Evolutionary conservation across 2,797 vertebrate genomes (phyloP), one percentile per base, ranked within the genome.

Genomic region (Micrastur ruficollis): DNA sequence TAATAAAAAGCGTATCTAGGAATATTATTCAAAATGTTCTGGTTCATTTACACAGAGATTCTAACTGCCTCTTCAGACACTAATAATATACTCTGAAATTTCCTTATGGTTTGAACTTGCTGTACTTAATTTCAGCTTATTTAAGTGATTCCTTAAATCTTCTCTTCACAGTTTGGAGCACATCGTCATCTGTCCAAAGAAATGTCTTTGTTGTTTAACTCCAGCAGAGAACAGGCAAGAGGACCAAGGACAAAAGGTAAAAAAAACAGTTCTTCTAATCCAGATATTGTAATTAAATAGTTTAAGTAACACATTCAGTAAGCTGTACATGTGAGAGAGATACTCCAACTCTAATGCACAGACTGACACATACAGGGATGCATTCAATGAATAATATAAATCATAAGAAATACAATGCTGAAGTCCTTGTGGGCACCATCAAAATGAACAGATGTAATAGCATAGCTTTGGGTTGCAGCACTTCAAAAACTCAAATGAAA

Each of bases 241-340:
- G 23, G n/a, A 91, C 13, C 70, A 79, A 93, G 55, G 63, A 89
- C 86, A 90, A 89, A 85, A 95, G 63, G 86, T 73, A 92, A 94
- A 79, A 93, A 73, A 36, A 34, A 8, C 27, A 91, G 63, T 85
- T 80, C 42, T 31, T 59, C 47, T 59, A 80, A 78, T 34, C 56
- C 58, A 78, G 65, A 71, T 65, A 93, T 4, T 67, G 70, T 67
- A 95, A 88, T 56, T 53, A 32, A 36, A 25, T n/a, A 53, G 34
- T 32, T 95, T 52, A 83, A 91, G 47, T 36, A 73, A 82, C 14
- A 40, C 36, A 76, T 70, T 59, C 38, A 52, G 65, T 56, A 83
- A 71, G 27, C 11, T 44, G 6, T 34, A 62, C 12, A 40, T 11
- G 16, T 25, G 75, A 50, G 15, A 59, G 9, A 58, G 25, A 52